phyloP scores from a whole-genome alignment of 1,140 invertebrate genomes.

The Theocolax elegans region DNA sequence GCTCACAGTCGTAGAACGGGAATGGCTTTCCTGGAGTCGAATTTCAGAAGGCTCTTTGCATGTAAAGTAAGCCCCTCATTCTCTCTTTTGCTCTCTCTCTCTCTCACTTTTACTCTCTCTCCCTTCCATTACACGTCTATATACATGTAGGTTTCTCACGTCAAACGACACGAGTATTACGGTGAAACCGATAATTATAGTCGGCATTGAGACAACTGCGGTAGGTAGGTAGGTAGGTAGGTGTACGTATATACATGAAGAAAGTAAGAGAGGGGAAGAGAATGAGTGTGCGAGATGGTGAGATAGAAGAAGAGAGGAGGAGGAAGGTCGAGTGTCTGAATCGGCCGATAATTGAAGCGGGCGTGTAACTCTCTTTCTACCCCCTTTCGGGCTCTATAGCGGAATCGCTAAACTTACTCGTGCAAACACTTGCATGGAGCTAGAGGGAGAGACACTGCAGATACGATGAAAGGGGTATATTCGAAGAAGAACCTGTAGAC shows the following conservation, averaged over 20 bases:
- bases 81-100: no score
- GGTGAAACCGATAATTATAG: constrained; percentile 15
- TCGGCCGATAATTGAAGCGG: constrained; percentile 32
- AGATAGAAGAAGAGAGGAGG: not conserved
- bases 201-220: not conserved
- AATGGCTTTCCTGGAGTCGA: not conserved
- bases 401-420: constrained; percentile 19
- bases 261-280: not conserved
- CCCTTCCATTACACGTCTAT: no score
- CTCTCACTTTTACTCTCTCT: not conserved
- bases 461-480: no score
- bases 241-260: not conserved
- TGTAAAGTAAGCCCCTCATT: not conserved
- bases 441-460: no score
- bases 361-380: constrained; percentile 3
- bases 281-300: not conserved
- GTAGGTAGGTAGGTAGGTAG: no score
- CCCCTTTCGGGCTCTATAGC: not conserved
- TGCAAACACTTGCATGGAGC: constrained; percentile 35
- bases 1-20: not conserved
- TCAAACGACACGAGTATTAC: not conserved
- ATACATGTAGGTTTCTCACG: not conserved
- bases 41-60: not conserved
- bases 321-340: constrained; percentile 36
- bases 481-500: not conserved